Evolutionary conservation across 2,113 vertebrate species (phyloP), one percentile per base, ranked within the genome.

Genomic region (Arizona elegans): DNA sequence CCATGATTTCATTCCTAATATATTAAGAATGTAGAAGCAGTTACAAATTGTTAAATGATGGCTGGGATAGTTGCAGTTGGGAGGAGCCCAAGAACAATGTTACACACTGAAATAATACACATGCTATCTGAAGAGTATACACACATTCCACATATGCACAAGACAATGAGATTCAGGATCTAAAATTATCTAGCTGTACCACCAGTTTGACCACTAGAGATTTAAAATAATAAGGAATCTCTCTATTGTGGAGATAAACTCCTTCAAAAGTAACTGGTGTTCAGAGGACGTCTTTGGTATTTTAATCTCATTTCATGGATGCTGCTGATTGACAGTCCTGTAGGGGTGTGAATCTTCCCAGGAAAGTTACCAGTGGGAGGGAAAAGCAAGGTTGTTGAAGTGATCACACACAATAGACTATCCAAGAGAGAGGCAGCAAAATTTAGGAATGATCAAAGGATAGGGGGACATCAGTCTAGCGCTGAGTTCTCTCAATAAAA

Each of bases 321-420:
- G 19, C 29, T 65, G 91, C 29, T 65, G 92, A 87, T 54, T 95
- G 85, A 43, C 52, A 93, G 50, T 93, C 86, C 0, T 62, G 21
- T 91, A 58, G 93, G 3, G 89, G 21, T 89, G 87, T 3, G 92
- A 89, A 2, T 29, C 90, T 93, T 93, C 85, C 92, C 54, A 85
- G 65, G 29, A 53, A 94, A 94, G 12, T n/a, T 94, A 90, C 29
- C 54, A 38, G 38, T 11, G 91, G 91, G 91, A 56, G 90, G 53
- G 54, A 86, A 92, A 95, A 96, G 86, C 94, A 94, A 90, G 87
- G 92, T 8, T 92, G 50, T 21, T 43, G 33, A 93, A 95, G 94
- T 15, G 91, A 89, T 88, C 43, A 94, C 50, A 75, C 24, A 91
- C 55, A 75, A 85, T 0, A 5, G 56, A 88, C 43, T 94, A 50